Percentiles rank a stretch among this genome's conserved stretches.
These are phyloP conservation scores for Drosophila lacteicornis DNA, from an alignment of 1,140 invertebrate genomes.

Conservation along the genomic window DNA sequence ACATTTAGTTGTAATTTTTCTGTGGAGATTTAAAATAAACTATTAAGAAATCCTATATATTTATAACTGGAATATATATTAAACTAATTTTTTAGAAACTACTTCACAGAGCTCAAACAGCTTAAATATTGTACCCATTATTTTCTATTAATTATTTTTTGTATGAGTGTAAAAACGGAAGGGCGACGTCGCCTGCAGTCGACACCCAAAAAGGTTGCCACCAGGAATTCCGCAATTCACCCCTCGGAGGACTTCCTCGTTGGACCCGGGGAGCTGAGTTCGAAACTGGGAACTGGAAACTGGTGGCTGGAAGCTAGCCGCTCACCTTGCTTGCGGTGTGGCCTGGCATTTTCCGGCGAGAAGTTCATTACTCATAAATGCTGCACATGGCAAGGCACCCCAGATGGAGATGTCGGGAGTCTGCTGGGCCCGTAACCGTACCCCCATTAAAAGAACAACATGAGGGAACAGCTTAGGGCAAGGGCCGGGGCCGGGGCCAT, in stretches of 20 bases:
- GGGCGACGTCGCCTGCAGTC: slow-evolving; percentile 59
- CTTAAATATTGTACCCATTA: neutral
- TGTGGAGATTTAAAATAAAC: too few relatives aligned
- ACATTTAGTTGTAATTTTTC: too few relatives aligned
- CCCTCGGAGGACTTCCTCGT: slow-evolving; percentile 46
- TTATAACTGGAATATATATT: too few relatives aligned
- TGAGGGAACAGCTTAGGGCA: slow-evolving; percentile 1
- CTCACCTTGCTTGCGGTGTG: slow-evolving; percentile 77
- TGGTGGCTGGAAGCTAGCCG: slow-evolving; percentile 38
- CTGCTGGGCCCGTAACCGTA: slow-evolving; percentile 1
- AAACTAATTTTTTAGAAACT: too few relatives aligned
- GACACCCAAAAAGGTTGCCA: slow-evolving; percentile 74
- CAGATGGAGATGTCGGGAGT: slow-evolving; percentile 33
- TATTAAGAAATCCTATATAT: too few relatives aligned
- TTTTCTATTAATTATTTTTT: neutral
- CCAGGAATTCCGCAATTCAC: slow-evolving; percentile 56
- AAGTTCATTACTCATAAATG: slow-evolving; percentile 83
- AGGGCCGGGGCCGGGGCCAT: slow-evolving; percentile 7
- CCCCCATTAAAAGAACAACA: slow-evolving; percentile 55
- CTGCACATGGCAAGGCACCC: slow-evolving; percentile 68
- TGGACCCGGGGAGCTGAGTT: slow-evolving; percentile 3
- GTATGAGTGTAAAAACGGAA: slow-evolving; percentile 3
- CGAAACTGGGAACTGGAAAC: slow-evolving; percentile 11
- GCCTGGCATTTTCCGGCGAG: slow-evolving; percentile 77
- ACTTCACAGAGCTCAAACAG: neutral